Conservation (phyloP, 2,797 vertebrate genomes). For the Phrynocephalus vlangalii region DNA sequence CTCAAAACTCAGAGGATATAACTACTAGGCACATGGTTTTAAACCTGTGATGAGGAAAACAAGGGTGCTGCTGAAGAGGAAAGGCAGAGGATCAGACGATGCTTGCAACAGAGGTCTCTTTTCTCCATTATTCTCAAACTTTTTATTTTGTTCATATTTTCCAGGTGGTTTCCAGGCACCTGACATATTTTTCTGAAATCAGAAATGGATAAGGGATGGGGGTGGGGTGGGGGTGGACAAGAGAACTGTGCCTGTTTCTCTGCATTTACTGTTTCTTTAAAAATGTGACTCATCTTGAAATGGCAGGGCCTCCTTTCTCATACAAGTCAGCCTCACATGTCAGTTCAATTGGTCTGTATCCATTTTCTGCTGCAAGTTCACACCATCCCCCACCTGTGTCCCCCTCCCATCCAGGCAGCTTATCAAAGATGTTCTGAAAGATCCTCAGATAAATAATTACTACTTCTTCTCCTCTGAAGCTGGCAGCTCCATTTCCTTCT, state of each 20-base stretch:
- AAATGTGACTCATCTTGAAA: not conserved
- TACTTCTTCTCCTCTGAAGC: conserved; percentile 50
- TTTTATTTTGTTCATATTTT: not conserved
- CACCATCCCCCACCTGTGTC: not conserved
- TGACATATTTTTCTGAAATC: not conserved
- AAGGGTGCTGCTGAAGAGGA: too few relatives aligned
- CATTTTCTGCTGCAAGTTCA: not conserved
- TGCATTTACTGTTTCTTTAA: not conserved
- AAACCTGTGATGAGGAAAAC: too few relatives aligned
- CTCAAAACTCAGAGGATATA: too few relatives aligned
- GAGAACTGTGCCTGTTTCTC: not conserved
- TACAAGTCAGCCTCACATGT: not conserved
- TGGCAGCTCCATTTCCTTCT: conserved; percentile 71
- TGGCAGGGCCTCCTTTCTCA: not conserved
- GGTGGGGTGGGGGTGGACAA: not conserved
- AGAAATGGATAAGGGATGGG: too few relatives aligned
- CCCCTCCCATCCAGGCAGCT: conserved; percentile 54
- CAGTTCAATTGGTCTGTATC: not conserved
- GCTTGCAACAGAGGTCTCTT: not conserved
- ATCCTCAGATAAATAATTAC: conserved; percentile 70
- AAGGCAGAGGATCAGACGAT: too few relatives aligned
- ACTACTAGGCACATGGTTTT: too few relatives aligned
- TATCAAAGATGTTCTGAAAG: conserved; percentile 61
- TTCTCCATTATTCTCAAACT: not conserved
- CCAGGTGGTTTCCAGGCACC: not conserved